Evolutionary conservation across 2,888 invertebrate species (phyloP).

Genomic region (Athalia cordata): DNA sequence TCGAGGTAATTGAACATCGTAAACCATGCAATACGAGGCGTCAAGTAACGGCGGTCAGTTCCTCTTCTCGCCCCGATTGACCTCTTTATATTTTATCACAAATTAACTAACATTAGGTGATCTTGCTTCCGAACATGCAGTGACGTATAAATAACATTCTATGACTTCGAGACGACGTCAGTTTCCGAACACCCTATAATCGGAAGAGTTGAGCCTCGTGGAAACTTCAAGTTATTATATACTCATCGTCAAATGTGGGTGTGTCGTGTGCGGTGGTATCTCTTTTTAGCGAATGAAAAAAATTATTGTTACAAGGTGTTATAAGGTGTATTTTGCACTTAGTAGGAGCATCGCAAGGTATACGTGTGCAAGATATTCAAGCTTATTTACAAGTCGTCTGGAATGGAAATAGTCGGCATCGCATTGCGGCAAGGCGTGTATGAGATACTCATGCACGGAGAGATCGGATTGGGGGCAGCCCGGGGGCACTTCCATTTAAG

Average conservation of each 20-base stretch:
- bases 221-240: too few species aligned
- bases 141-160: constrained; percentile 7
- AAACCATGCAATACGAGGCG: constrained; percentile 9
- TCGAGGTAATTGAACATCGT: neutral
- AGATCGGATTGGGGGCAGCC: constrained; percentile 47
- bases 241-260: too few species aligned
- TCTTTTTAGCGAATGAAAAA: too few species aligned
- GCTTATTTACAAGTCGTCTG: neutral
- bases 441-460: constrained; percentile 27
- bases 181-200: constrained; percentile 24
- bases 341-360: neutral
- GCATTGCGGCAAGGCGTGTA: neutral
- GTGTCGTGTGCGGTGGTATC: too few species aligned
- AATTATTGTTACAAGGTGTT: too few species aligned
- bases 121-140: constrained; percentile 6
- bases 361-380: neutral
- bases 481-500: constrained; percentile 47
- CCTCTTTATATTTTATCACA: neutral
- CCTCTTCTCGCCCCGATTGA: constrained; percentile 26
- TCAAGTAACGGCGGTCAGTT: constrained; percentile 37
- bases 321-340: neutral
- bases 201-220: constrained; percentile 10
- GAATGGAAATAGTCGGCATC: neutral
- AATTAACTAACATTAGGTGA: constrained; percentile 5
- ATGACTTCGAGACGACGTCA: neutral